These are phyloP conservation scores for Leptothorax acervorum DNA, from an alignment of 2,888 invertebrate genomes.

Conservation along the genomic window DNA sequence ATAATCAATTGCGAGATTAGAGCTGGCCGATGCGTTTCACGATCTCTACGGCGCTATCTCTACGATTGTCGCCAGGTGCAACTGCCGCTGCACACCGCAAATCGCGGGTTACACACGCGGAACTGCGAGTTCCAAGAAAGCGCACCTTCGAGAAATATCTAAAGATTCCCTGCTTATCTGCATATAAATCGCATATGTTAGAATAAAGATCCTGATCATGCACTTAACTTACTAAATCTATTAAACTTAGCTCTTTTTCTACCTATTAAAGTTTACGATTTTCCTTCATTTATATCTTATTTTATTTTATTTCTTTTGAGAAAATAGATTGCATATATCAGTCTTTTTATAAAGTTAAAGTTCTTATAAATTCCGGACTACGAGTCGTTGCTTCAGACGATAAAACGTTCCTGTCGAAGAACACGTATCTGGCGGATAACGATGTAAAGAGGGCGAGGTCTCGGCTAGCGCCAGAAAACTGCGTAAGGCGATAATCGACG, in stretches of 20 bases:
- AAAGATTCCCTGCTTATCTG: slow-evolving; percentile 4
- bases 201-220: not conserved
- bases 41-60: slow-evolving; percentile 18
- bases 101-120: slow-evolving; percentile 34
- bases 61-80: slow-evolving; percentile 41
- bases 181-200: not conserved
- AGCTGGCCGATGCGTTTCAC: slow-evolving; percentile 33
- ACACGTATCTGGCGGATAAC: slow-evolving; percentile 44
- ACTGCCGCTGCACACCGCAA: slow-evolving; percentile 18
- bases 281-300: not conserved
- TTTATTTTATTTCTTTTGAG: not conserved
- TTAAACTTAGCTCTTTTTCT: not conserved
- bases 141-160: not conserved
- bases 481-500: slow-evolving; percentile 67
- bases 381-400: slow-evolving; percentile 10
- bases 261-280: not conserved
- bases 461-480: slow-evolving; percentile 42
- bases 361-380: slow-evolving; percentile 48
- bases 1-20: slow-evolving; percentile 58
- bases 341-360: slow-evolving; percentile 46
- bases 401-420: slow-evolving; percentile 54
- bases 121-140: slow-evolving; percentile 27
- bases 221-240: not conserved
- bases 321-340: slow-evolving; percentile 9
- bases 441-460: slow-evolving; percentile 10